Percentiles rank a stretch among this genome's conserved stretches.
Conservation (phyloP, 2,888 invertebrate species). For the Punctoribates punctum region DNA sequence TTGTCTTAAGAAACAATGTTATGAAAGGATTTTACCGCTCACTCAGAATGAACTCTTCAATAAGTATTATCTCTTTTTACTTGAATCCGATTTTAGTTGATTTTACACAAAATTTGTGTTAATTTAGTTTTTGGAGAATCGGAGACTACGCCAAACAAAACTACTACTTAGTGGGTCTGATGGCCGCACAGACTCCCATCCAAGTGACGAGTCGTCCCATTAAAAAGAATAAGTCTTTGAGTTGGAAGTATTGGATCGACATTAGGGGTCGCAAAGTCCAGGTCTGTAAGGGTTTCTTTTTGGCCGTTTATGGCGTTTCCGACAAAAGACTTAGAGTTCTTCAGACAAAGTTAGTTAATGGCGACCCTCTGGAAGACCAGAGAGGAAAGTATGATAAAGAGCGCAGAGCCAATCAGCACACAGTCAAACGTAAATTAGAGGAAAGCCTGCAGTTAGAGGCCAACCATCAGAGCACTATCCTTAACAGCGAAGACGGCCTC, state of each 20-base stretch:
- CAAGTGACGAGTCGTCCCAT: constrained; percentile 11
- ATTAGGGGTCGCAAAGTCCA: constrained; percentile 17
- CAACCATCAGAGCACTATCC: not conserved
- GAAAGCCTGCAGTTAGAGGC: not conserved
- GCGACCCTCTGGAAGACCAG: constrained; percentile 25
- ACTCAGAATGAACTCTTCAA: constrained; percentile 27
- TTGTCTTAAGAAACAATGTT: constrained; percentile 30
- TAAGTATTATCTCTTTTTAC: constrained; percentile 14
- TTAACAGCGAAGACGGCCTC: too few relatives aligned
- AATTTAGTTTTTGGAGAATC: constrained; percentile 26
- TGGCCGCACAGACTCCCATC: constrained; percentile 23
- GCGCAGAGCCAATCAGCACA: constrained; percentile 20
- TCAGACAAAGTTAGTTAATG: constrained; percentile 32
- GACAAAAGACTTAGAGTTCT: constrained; percentile 31
- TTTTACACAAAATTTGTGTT: not conserved
- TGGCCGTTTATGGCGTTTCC: constrained; percentile 33
- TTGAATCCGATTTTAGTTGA: not conserved
- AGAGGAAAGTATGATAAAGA: constrained; percentile 24
- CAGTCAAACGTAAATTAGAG: not conserved
- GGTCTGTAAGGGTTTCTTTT: constrained; percentile 31
- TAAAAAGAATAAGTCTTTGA: constrained; percentile 16
- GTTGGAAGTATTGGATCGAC: constrained; percentile 34
- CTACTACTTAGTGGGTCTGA: constrained; percentile 23
- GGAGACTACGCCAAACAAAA: constrained; percentile 35
- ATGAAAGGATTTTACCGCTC: not conserved